phyloP scores from a whole-genome alignment of 1,140 invertebrate species.

The Drosophila pallidifrons region DNA sequence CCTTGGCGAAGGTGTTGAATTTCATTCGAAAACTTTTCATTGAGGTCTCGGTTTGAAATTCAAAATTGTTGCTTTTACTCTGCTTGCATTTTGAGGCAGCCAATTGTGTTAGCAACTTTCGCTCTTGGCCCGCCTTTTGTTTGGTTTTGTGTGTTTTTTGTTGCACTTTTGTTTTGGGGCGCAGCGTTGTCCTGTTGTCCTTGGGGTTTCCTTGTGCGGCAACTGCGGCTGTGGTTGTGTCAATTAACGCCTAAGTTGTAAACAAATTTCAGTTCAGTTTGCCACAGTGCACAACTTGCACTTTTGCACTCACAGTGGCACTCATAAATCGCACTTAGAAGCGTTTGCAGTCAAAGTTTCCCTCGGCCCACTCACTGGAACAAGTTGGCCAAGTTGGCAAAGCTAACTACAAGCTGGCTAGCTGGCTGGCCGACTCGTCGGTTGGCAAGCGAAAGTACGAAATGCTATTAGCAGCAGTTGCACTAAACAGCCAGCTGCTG shows the following conservation, averaged over 20 bases:
- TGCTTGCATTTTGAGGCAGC: conserved; percentile 60
- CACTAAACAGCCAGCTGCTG: conserved; percentile 62
- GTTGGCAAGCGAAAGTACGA: conserved; percentile 64
- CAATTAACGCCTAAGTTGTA: conserved; percentile 83
- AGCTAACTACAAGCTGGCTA: background rate
- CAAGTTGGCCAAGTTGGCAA: conserved; percentile 29
- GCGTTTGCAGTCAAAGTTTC: conserved; percentile 48
- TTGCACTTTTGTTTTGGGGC: conserved; percentile 7
- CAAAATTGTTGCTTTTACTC: conserved; percentile 58
- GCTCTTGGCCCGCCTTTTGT: conserved; percentile 43
- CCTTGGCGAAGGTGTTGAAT: conserved; percentile 71
- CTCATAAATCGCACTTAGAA: conserved; percentile 81
- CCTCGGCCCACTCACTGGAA: conserved; percentile 6
- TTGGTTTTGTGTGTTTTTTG: conserved; percentile 19
- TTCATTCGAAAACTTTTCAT: conserved; percentile 74
- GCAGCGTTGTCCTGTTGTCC: conserved; percentile 6
- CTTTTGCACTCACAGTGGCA: conserved; percentile 46
- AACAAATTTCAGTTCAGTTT: conserved; percentile 73
- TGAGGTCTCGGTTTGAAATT: conserved; percentile 26
- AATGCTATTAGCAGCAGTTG: conserved; percentile 72
- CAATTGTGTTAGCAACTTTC: conserved; percentile 68
- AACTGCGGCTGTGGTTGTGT: conserved; percentile 59
- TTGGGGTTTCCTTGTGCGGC: conserved; percentile 5
- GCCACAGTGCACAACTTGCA: conserved; percentile 35
- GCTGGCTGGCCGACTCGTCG: background rate